Evolutionary conservation across 2,797 vertebrate species (phyloP), one percentile per base, ranked within the genome.

Genomic region (Scomberomorus guttatus): DNA sequence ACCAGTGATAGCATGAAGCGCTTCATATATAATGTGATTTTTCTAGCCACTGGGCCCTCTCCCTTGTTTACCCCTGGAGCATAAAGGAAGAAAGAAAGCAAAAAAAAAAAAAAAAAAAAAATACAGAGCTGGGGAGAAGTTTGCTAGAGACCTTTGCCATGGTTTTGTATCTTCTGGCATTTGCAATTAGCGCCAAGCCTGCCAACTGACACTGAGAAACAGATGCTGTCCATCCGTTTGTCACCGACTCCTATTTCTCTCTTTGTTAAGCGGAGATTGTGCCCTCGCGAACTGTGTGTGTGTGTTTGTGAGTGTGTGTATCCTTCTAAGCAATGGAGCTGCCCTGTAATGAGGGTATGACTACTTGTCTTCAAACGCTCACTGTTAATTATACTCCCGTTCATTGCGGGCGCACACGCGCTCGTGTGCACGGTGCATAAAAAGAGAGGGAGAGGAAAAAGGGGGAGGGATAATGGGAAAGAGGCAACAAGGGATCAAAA

Each of bases 41-140:
- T 86, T 85, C 75, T 90, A 51, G 89, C 90, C 87, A 86, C 37
- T 17, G 83, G 93, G 90, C 75, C 80, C 75, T 83, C 44, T 66
- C 69, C 62, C 89, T 93, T 95, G 94, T 95, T 95, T 95, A 95
- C 90, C 92, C 94, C 93, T 15, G 81, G 44, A 95, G 94, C 92
- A 67, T 76, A 27, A 77, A 87, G 68, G 72, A 75, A 57, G 61
- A 84, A 62, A 64, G 62, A 80, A 67, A 59, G 6, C n/a, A n/a
- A n/a, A 51, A 39, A 60, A 22, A 39, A 63, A 27, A 29, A 58
- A 69, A n/a, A 18, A 27, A 63, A 17, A 69, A 42, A 69, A 63
- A 75, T 57, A 69, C n/a, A 50, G 29, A 75, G 67, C 61, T 27
- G 60, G 52, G 65, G 74, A 84, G 80, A 90, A 87, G 85, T 93